A percentile compares a stretch with the other conserved stretches of the same genome.
Conservation (phyloP, 2,797 vertebrate genomes). For the Micropoecilia bifurca region DNA sequence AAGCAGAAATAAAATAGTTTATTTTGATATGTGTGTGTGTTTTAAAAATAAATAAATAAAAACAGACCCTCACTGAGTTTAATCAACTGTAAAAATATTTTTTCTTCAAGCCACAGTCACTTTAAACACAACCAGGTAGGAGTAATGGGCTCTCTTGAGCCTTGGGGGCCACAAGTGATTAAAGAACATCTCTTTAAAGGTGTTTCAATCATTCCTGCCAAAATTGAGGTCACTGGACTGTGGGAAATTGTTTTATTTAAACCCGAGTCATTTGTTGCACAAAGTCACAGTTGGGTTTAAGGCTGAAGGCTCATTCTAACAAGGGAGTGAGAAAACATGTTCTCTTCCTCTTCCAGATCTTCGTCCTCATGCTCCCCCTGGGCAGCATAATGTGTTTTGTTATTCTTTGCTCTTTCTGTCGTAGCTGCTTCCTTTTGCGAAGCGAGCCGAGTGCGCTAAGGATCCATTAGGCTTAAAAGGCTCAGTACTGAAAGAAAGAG, state of each 20-base stretch:
- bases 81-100: constrained; percentile 5
- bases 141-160: constrained; percentile 17
- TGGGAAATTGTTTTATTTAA: constrained; percentile 13
- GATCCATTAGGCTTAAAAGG: constrained; percentile 60
- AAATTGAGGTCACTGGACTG: constrained; percentile 9
- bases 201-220: constrained; percentile 25
- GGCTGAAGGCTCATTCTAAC: constrained; percentile 15
- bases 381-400: constrained; percentile 16
- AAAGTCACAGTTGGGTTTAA: constrained; percentile 17
- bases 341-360: background rate
- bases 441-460: constrained; percentile 58
- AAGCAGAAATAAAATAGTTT: background rate
- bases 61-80: constrained; percentile 1
- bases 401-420: constrained; percentile 49
- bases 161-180: constrained; percentile 24
- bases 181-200: constrained; percentile 26
- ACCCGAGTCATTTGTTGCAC: constrained; percentile 15
- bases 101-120: constrained; percentile 1
- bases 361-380: background rate
- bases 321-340: background rate
- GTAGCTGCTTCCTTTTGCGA: constrained; percentile 22
- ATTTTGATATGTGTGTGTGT: background rate
- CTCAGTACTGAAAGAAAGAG: constrained; percentile 39
- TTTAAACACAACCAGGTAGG: background rate
- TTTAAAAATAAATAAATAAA: background rate